Evolutionary conservation across 2,888 invertebrate genomes (phyloP).

Genomic region (Corythucha ciliata): DNA sequence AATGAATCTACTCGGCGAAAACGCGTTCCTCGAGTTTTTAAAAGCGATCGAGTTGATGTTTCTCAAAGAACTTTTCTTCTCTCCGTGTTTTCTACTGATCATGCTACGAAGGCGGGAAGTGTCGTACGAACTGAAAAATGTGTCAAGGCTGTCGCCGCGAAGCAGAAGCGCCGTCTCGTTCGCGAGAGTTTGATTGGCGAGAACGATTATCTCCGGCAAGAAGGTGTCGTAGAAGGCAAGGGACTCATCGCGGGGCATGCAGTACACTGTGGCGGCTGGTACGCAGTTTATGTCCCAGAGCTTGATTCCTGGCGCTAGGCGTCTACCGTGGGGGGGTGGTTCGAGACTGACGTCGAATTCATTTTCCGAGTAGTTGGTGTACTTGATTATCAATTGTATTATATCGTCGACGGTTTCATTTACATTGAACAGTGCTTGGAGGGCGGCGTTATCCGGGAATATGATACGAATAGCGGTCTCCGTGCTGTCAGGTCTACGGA

Average conservation of each 20-base stretch:
- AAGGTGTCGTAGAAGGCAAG: neutral
- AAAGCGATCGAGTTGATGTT: too few relatives aligned
- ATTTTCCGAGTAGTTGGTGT: neutral
- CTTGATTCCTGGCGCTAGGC: neutral
- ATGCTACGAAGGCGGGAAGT: too few relatives aligned
- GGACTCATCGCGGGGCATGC: neutral
- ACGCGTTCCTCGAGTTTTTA: too few relatives aligned
- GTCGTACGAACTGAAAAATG: too few relatives aligned
- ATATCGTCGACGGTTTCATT: neutral
- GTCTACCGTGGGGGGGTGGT: neutral
- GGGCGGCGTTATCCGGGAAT: neutral
- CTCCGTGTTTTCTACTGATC: too few relatives aligned
- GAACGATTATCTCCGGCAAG: neutral
- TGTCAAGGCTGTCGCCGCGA: neutral
- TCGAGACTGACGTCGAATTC: neutral
- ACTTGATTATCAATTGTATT: neutral
- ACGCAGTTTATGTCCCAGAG: neutral
- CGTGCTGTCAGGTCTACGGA: neutral
- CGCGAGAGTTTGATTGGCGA: neutral
- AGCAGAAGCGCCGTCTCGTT: constrained; percentile 5
- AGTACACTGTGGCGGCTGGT: neutral
- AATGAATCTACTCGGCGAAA: too few relatives aligned
- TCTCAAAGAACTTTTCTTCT: too few relatives aligned
- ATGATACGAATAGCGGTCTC: neutral
- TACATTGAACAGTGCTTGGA: neutral